phyloP scores from a whole-genome alignment of 37 sponge, comb jelly and placozoan species.

The Beroe ovata region DNA sequence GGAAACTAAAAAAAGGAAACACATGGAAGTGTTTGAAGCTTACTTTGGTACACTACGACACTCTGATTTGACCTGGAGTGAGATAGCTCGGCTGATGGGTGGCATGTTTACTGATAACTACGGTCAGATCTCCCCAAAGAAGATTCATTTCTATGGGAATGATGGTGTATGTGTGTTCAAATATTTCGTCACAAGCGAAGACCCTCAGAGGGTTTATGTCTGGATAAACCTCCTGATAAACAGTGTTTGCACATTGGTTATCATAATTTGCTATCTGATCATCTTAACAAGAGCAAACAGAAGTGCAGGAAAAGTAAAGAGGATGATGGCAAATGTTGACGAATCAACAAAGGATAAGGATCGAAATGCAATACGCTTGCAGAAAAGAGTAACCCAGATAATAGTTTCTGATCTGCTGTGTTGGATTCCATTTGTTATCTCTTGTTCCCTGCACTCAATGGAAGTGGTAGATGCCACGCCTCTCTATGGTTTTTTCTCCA shows the following conservation, averaged over 20 bases:
- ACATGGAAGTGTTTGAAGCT: background rate
- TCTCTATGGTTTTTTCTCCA: too few species aligned
- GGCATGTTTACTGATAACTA: slow-evolving; percentile 4
- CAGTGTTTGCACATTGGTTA: background rate
- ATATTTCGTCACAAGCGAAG: slow-evolving; percentile 18
- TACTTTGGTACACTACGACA: background rate
- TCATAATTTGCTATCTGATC: background rate
- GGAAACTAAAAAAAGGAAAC: background rate
- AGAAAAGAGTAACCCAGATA: too few species aligned
- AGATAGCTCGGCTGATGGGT: background rate
- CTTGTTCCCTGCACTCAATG: too few species aligned
- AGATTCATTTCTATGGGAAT: slow-evolving; percentile 53
- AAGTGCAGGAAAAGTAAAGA: too few species aligned
- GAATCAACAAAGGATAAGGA: too few species aligned
- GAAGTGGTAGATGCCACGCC: too few species aligned
- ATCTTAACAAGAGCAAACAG: too few species aligned
- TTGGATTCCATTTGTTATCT: too few species aligned
- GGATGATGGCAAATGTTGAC: too few species aligned
- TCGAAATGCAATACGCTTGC: too few species aligned
- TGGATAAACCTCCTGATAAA: background rate
- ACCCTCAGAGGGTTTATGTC: slow-evolving; percentile 14
- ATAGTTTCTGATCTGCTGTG: too few species aligned
- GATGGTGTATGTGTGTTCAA: slow-evolving; percentile 45
- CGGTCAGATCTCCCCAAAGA: background rate
- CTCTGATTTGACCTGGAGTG: background rate